phyloP scores from a whole-genome alignment of 2,888 invertebrate species.

The Drosophila parthenogenetica region DNA sequence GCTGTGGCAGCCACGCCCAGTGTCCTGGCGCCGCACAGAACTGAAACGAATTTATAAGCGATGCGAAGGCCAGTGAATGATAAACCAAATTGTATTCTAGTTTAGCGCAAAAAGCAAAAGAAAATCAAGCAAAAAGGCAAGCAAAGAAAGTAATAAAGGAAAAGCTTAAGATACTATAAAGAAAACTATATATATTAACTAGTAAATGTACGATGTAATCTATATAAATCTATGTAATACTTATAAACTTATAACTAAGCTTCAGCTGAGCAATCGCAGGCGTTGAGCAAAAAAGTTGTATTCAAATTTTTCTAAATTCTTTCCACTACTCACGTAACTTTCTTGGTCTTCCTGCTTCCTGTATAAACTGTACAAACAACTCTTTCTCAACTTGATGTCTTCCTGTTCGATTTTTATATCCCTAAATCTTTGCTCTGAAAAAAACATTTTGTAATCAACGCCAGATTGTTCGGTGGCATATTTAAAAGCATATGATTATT shows the following conservation, averaged over 20 bases:
- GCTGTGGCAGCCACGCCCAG: slow-evolving; percentile 59
- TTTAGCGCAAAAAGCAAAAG: slow-evolving; percentile 40
- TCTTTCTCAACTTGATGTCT: slow-evolving; percentile 23
- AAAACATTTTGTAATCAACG: neutral
- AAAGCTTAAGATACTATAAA: slow-evolving; percentile 37
- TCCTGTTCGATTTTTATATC: slow-evolving; percentile 18
- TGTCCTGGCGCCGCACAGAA: slow-evolving; percentile 82
- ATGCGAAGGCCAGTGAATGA: neutral
- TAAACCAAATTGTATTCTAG: slow-evolving; percentile 75
- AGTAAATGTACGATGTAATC: slow-evolving; percentile 49
- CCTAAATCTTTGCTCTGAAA: neutral
- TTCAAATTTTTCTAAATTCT: too few species aligned
- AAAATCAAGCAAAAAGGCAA: slow-evolving; percentile 15
- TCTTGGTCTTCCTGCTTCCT: slow-evolving; percentile 42
- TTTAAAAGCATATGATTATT: slow-evolving; percentile 54
- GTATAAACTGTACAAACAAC: slow-evolving; percentile 48
- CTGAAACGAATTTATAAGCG: slow-evolving; percentile 85
- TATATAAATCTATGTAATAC: slow-evolving; percentile 31
- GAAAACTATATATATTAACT: slow-evolving; percentile 43
- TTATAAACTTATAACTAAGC: slow-evolving; percentile 48
- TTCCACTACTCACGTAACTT: neutral
- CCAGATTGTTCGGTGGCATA: slow-evolving; percentile 5
- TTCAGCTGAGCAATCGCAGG: slow-evolving; percentile 20
- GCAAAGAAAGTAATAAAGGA: neutral
- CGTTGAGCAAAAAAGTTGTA: slow-evolving; percentile 16